Base-by-base conservation (phyloP, 2,797 vertebrate genomes). In the Ctenochaetus hawaiiensis region DNA sequence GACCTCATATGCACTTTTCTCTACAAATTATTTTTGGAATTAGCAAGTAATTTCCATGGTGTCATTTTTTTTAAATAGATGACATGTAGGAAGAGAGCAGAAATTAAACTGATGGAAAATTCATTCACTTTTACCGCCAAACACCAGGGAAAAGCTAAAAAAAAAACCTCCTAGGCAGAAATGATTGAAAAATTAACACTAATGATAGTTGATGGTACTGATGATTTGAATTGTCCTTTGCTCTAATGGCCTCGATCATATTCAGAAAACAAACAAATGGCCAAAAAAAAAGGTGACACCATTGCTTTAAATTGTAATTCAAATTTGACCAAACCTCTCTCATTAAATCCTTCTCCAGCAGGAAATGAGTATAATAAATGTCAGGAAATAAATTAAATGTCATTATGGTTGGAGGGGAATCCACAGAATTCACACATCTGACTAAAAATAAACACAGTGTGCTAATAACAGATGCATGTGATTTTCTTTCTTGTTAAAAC, bases 371-470 rank as follows among this genome's bases (percentile, higher is more conserved):
- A 26, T 57, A 72, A 75, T 75, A 44, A 64, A 78, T 76, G 65
- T 67, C 60, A 73, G 70, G 56, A 9, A 67, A 65, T 47, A 6
- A 39, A 68, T 2, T 59, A 26, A 58, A 54, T 23, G 63, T 52
- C 41, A 64, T 63, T 47, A 47, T 65, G 77, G 69, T 72, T 43
- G 68, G 45, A 72, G n/a, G 22, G 20, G 10, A 64, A 69, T 58
- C 48, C 26, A 61, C 43, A 34, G 5, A 37, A 44, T 57, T 43
- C 30, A 58, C 48, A 58, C 37, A 20, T 16, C 7, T 26, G 54
- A 60, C 9, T 59, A 72, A 57, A 59, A 51, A 4, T 47, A 22
- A 67, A 57, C 26, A 62, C 23, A 41, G 3, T 43, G 14, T 48
- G 30, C 71, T 59, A 20, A 47, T n/a, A 58, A 47, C 4, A 49